phyloP scores from a whole-genome alignment of 2,888 invertebrate genomes.

The Tubulanus polymorphus region DNA sequence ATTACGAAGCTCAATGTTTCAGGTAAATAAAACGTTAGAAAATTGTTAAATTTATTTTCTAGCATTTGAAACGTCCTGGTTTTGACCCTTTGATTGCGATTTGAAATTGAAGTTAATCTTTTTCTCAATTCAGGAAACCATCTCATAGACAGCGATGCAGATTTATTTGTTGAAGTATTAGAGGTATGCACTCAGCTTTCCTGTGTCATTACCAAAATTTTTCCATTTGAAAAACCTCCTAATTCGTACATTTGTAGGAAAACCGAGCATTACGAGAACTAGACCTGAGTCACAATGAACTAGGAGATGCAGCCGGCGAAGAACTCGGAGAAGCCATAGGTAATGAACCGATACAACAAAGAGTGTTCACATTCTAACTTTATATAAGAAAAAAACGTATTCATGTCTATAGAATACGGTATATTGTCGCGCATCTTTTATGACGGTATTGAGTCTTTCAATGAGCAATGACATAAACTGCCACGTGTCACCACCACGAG shows the following conservation, averaged over 20 bases:
- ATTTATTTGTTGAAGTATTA: background rate
- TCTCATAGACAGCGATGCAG: background rate
- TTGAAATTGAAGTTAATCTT: too few species aligned
- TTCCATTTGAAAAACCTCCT: background rate
- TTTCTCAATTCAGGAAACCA: constrained; percentile 5
- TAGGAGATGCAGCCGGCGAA: constrained; percentile 19
- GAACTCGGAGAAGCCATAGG: constrained; percentile 11
- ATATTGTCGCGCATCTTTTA: too few species aligned
- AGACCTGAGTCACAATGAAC: constrained; percentile 18
- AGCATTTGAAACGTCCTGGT: background rate
- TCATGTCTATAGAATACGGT: too few species aligned
- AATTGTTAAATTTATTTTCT: background rate
- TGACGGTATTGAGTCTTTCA: too few species aligned
- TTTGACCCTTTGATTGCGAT: background rate
- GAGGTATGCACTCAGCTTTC: background rate
- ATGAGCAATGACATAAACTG: too few species aligned
- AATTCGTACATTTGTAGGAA: constrained; percentile 1
- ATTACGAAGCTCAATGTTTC: constrained; percentile 4
- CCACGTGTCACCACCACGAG: too few species aligned
- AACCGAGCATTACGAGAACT: constrained; percentile 19
- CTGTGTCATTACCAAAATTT: background rate
- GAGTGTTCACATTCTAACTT: too few species aligned
- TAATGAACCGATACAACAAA: too few species aligned
- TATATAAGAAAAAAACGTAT: too few species aligned
- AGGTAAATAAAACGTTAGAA: background rate